Conservation (phyloP, 35 echinoderm and acorn worm genomes). For the Hemicentrotus pulcherrimus region DNA sequence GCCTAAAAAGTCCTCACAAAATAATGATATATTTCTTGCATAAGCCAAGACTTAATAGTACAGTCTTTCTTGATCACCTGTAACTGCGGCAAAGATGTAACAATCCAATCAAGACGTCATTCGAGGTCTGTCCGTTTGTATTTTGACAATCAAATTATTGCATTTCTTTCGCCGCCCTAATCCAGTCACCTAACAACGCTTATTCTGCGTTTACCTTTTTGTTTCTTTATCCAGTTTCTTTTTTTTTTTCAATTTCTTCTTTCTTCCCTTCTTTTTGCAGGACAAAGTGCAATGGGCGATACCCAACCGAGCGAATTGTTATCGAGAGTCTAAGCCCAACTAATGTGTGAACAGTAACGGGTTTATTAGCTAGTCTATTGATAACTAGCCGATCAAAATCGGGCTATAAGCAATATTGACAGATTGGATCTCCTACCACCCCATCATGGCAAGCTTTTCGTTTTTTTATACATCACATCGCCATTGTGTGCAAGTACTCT, state of each 20-base stretch:
- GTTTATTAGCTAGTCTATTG: slow-evolving; percentile 49
- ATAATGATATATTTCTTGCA: neutral
- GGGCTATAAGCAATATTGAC: slow-evolving; percentile 53
- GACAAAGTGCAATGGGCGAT: neutral
- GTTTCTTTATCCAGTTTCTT: neutral
- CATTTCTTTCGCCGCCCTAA: neutral
- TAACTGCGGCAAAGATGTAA: neutral
- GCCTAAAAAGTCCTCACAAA: no score
- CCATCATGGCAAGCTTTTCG: neutral
- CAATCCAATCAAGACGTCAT: neutral
- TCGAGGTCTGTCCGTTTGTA: neutral
- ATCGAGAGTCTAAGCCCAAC: neutral
- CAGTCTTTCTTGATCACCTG: neutral
- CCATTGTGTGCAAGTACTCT: slow-evolving; percentile 15
- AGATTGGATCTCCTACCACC: neutral
- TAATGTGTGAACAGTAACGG: slow-evolving; percentile 48
- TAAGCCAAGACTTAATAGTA: neutral
- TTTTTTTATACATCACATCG: neutral
- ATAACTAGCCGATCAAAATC: slow-evolving; percentile 49
- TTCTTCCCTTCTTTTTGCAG: neutral
- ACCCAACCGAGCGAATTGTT: neutral
- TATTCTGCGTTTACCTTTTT: neutral
- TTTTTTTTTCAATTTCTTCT: neutral
- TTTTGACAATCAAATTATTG: slow-evolving; percentile 52
- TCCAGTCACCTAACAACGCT: neutral